phyloP scores from a whole-genome alignment of 2,113 vertebrate species.

The Jaculus jaculus region DNA sequence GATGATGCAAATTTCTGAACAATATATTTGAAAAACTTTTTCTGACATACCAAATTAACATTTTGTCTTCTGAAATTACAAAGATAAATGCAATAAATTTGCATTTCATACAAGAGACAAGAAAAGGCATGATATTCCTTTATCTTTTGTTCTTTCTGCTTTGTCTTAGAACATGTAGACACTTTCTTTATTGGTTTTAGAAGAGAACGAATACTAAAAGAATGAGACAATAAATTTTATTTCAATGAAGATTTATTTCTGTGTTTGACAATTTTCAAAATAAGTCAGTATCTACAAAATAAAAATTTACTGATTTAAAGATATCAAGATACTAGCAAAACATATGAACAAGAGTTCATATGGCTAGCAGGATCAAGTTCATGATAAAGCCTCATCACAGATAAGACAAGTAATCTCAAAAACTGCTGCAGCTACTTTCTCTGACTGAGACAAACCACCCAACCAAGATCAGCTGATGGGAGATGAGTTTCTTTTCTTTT shows the following conservation, averaged over 20 bases:
- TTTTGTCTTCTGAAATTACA: conserved; percentile 43
- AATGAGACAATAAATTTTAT: conserved; percentile 20
- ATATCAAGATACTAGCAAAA: conserved; percentile 62
- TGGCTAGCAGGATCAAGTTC: background rate
- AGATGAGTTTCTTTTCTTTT: too few species aligned
- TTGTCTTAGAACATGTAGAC: background rate
- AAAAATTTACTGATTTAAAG: conserved; percentile 74
- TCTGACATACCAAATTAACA: conserved; percentile 1
- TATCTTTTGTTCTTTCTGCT: conserved; percentile 9
- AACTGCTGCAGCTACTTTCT: too few species aligned
- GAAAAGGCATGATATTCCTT: background rate
- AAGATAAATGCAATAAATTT: background rate
- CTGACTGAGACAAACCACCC: too few species aligned
- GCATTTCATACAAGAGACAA: conserved; percentile 48
- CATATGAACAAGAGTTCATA: conserved; percentile 64
- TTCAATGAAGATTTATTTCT: conserved; percentile 41
- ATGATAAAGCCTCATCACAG: conserved; percentile 54
- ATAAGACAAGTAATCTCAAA: conserved; percentile 14
- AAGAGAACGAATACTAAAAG: conserved; percentile 5
- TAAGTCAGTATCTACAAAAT: conserved; percentile 67
- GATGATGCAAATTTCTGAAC: background rate
- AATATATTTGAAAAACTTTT: background rate
- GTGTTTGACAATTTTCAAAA: conserved; percentile 21
- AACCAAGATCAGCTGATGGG: too few species aligned
- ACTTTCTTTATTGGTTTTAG: conserved; percentile 25